Evolutionary conservation across 2,113 vertebrate species (phyloP).

Genomic region (Xenopus borealis): DNA sequence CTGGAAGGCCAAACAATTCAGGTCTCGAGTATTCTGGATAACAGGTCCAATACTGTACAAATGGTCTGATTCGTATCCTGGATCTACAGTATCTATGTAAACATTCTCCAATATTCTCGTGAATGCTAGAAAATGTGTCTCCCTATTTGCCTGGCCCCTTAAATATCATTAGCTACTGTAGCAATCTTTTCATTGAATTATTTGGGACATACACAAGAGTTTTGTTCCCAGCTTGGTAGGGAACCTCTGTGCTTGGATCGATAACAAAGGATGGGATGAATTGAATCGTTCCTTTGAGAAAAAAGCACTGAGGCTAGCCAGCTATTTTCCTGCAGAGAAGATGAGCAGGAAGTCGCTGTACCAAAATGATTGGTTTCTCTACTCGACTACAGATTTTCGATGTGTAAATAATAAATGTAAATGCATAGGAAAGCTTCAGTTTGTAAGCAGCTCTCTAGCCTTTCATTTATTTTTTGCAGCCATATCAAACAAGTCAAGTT

Average conservation of each 20-base stretch:
- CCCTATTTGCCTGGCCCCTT: too few species aligned
- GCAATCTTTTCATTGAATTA: neutral
- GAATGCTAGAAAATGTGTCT: too few species aligned
- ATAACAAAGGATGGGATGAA: neutral
- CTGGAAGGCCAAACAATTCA: too few species aligned
- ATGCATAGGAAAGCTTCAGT: neutral
- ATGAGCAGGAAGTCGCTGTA: too few species aligned
- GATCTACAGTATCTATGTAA: too few species aligned
- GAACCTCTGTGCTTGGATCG: neutral
- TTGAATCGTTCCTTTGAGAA: neutral
- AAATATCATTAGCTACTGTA: too few species aligned
- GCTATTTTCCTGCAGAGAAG: neutral
- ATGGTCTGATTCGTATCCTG: too few species aligned
- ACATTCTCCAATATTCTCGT: too few species aligned
- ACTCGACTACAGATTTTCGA: neutral
- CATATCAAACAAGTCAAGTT: neutral
- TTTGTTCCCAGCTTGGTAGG: neutral
- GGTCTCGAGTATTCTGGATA: too few species aligned
- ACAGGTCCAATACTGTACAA: too few species aligned
- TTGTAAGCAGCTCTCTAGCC: neutral
- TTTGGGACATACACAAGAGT: neutral
- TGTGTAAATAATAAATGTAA: neutral
- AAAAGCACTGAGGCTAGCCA: neutral
- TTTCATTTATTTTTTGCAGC: neutral
- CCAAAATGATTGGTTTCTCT: too few species aligned